Conservation (phyloP, 2,888 invertebrate species). For the Clistopyga incitator region DNA sequence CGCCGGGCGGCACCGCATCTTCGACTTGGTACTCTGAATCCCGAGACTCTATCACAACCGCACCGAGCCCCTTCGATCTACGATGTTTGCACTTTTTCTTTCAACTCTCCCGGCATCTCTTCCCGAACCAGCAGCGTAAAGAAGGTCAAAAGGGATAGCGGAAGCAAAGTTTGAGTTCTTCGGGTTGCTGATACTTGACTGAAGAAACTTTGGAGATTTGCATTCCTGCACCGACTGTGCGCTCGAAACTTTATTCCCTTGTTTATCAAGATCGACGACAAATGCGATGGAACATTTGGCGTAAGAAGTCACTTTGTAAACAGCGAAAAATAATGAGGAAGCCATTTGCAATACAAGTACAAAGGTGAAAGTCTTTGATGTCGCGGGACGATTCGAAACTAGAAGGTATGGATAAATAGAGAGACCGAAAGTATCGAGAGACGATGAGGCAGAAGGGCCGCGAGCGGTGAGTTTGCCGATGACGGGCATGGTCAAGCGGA, state of each 20-base stretch:
- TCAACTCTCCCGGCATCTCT: constrained; percentile 14
- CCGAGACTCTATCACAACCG: constrained; percentile 23
- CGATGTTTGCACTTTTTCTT: constrained; percentile 58
- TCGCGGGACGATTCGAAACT: too few relatives aligned
- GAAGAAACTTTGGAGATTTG: constrained; percentile 26
- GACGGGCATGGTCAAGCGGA: constrained; percentile 10
- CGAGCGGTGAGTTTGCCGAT: constrained; percentile 1
- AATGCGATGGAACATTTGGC: not conserved
- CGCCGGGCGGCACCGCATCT: constrained; percentile 48
- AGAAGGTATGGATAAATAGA: constrained; percentile 12
- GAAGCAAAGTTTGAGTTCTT: not conserved
- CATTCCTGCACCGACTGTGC: not conserved
- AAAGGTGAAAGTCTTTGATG: not conserved
- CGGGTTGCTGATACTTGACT: constrained; percentile 16
- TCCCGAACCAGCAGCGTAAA: constrained; percentile 71
- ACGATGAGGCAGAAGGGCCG: not conserved
- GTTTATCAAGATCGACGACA: not conserved
- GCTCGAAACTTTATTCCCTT: not conserved
- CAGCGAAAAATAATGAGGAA: not conserved
- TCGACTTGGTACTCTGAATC: constrained; percentile 57
- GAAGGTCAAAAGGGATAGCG: constrained; percentile 46
- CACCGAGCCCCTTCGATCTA: constrained; percentile 32
- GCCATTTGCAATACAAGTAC: too few relatives aligned
- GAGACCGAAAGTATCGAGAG: constrained; percentile 17
- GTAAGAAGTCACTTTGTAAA: not conserved